Percentiles rank a stretch among this genome's conserved stretches.
Evolutionary conservation across 2,797 vertebrate species (phyloP).

Genomic region (Pseudomugil tenellus): DNA sequence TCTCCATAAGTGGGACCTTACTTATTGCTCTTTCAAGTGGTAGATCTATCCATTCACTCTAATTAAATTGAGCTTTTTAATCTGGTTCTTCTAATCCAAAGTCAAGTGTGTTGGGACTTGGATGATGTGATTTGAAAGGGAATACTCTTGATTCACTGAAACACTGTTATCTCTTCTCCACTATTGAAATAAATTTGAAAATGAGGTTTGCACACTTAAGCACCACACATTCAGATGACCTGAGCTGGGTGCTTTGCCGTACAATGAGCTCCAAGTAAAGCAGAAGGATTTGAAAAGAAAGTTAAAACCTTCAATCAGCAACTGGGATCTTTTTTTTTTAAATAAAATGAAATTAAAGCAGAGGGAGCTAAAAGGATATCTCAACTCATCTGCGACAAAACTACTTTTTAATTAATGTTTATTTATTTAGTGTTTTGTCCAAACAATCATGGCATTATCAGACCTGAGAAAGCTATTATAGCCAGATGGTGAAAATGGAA

Average conservation of each 20-base stretch:
- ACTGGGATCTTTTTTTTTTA: constrained; percentile 47
- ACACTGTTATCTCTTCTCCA: constrained; percentile 81
- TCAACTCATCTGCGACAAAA: constrained; percentile 23
- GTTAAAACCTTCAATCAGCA: constrained; percentile 59
- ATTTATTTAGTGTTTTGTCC: constrained; percentile 11
- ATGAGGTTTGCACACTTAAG: constrained; percentile 82
- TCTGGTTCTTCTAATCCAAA: constrained; percentile 86
- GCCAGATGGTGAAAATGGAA: constrained; percentile 46
- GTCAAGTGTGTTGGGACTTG: constrained; percentile 84
- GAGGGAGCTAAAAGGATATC: constrained; percentile 31
- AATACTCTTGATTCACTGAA: constrained; percentile 84
- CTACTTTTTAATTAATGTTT: constrained; percentile 24
- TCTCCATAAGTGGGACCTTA: constrained; percentile 83
- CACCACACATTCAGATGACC: constrained; percentile 72
- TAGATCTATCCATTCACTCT: constrained; percentile 85
- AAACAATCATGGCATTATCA: constrained; percentile 46
- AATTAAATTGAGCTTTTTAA: constrained; percentile 90
- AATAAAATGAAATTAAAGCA: constrained; percentile 50
- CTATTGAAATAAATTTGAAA: constrained; percentile 85
- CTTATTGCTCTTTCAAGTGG: constrained; percentile 86
- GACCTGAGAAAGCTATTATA: constrained; percentile 39
- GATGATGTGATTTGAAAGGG: constrained; percentile 86
- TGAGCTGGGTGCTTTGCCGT: constrained; percentile 56
- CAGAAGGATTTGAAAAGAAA: constrained; percentile 52
- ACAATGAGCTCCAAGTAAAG: constrained; percentile 61